Percentiles rank a stretch among this genome's conserved stretches.
phyloP scores from a whole-genome alignment of 2,888 invertebrate genomes.

The Nomada flava region DNA sequence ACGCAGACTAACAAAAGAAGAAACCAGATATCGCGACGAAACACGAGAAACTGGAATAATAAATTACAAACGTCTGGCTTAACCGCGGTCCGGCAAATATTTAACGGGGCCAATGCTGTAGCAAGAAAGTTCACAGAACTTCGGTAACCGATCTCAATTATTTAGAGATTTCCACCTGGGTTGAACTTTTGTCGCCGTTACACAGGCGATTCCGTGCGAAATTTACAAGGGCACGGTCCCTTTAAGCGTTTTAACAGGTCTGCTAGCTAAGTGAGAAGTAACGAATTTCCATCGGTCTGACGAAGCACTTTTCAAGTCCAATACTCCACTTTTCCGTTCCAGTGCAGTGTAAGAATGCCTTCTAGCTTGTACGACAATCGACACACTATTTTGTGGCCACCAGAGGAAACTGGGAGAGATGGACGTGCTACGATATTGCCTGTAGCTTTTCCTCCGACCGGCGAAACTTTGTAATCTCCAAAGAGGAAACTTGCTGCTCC shows the following conservation, averaged over 20 bases:
- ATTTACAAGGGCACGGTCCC: conserved; percentile 36
- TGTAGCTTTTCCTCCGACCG: conserved; percentile 44
- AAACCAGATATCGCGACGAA: neutral
- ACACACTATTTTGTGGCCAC: conserved; percentile 44
- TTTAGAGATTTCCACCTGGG: conserved; percentile 1
- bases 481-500: conserved; percentile 27
- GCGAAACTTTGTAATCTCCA: conserved; percentile 33
- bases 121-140: conserved; percentile 3
- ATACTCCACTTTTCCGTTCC: conserved; percentile 62
- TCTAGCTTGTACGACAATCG: conserved; percentile 32
- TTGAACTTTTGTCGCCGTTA: neutral
- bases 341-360: conserved; percentile 61
- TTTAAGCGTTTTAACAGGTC: conserved; percentile 57
- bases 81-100: neutral
- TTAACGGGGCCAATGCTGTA: neutral
- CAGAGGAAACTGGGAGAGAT: conserved; percentile 42
- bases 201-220: neutral
- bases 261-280: conserved; percentile 62
- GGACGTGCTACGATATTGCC: conserved; percentile 54
- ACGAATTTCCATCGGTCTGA: conserved; percentile 68
- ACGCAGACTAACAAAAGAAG: neutral
- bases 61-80: neutral
- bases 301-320: conserved; percentile 68
- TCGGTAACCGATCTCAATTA: neutral
- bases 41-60: neutral